Conservation (phyloP, 2,113 vertebrate species). For the Pteruthius melanotis region DNA sequence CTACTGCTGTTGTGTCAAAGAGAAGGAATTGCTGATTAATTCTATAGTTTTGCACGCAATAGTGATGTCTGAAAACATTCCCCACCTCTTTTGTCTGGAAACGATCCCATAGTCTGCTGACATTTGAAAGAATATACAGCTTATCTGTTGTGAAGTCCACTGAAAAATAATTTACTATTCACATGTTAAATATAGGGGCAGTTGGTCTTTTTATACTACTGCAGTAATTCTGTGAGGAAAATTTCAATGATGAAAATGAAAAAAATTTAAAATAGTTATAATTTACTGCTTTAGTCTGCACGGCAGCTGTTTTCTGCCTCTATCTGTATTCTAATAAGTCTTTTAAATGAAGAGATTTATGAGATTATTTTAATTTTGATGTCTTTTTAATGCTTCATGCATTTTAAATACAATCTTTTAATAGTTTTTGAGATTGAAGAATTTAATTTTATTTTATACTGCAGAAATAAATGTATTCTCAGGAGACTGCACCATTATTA, state of each 20-base stretch:
- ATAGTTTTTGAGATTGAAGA: constrained; percentile 80
- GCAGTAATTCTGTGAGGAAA: constrained; percentile 81
- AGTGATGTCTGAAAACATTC: constrained; percentile 64
- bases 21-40: constrained; percentile 68
- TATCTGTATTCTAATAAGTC: constrained; percentile 83
- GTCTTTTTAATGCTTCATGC: constrained; percentile 85
- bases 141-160: constrained; percentile 83
- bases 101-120: constrained; percentile 40
- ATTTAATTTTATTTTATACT: constrained; percentile 81
- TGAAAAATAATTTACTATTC: constrained; percentile 82
- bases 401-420: constrained; percentile 84
- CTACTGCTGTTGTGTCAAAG: background rate
- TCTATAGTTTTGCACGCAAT: constrained; percentile 64
- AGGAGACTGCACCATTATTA: constrained; percentile 84
- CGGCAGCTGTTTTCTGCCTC: constrained; percentile 74
- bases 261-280: constrained; percentile 83
- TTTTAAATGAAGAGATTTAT: constrained; percentile 82
- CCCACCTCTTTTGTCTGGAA: constrained; percentile 51
- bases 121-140: constrained; percentile 75
- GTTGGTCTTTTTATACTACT: constrained; percentile 82
- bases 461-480: constrained; percentile 83
- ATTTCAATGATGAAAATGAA: constrained; percentile 86
- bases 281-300: constrained; percentile 80
- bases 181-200: constrained; percentile 84
- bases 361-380: constrained; percentile 86